Conservation (phyloP, 2,113 vertebrate species). For the Caloenas nicobarica region DNA sequence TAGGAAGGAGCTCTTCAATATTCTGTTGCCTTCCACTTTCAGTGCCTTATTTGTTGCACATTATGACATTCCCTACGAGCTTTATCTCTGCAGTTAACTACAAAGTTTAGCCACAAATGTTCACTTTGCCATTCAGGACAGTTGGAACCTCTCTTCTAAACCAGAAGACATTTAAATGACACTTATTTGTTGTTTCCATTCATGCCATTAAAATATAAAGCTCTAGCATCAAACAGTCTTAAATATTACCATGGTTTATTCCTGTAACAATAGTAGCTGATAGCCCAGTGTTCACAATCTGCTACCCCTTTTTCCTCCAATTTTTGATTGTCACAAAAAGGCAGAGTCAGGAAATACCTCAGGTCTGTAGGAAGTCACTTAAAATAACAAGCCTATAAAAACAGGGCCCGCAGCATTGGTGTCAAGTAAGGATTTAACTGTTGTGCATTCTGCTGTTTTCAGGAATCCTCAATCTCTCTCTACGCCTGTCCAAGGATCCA, state of each 20-base stretch:
- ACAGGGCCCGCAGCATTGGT: background rate
- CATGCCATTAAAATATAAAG: background rate
- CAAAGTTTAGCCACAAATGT: background rate
- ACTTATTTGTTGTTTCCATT: background rate
- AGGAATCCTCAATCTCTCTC: background rate
- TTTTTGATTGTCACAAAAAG: background rate
- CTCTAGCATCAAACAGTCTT: background rate
- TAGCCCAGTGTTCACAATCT: background rate
- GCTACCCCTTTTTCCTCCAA: background rate
- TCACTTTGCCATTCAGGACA: background rate
- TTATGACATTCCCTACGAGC: background rate
- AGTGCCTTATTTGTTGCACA: background rate
- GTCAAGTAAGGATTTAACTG: background rate
- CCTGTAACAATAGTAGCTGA: background rate
- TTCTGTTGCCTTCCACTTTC: background rate
- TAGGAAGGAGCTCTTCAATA: background rate
- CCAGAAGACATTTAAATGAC: background rate
- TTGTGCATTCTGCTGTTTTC: background rate
- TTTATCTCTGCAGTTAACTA: background rate
- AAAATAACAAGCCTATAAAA: background rate
- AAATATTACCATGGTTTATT: background rate
- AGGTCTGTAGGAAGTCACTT: background rate
- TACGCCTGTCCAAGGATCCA: background rate
- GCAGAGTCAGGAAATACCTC: background rate
- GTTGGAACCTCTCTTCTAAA: background rate